A percentile compares a stretch with the other conserved stretches of the same genome.
Evolutionary conservation across 2,797 vertebrate genomes (phyloP).

Genomic region (Huso huso): DNA sequence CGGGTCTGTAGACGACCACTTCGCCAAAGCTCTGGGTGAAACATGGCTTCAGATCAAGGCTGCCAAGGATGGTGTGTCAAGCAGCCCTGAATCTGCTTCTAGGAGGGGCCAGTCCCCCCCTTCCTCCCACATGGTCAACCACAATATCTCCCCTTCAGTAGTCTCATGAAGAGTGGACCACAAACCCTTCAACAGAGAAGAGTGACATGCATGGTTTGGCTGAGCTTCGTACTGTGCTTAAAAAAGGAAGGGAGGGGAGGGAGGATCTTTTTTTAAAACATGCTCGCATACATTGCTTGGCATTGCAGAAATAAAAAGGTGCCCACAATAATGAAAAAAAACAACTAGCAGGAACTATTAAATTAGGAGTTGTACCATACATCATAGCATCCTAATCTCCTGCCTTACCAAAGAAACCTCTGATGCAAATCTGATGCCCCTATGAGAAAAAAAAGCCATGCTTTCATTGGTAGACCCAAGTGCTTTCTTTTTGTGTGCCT

Average conservation of each 20-base stretch:
- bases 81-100: constrained; percentile 69
- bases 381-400: constrained; percentile 49
- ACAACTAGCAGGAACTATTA: constrained; percentile 50
- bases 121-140: constrained; percentile 83
- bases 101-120: constrained; percentile 89
- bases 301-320: constrained; percentile 49
- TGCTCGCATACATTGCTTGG: constrained; percentile 61
- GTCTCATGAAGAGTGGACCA: constrained; percentile 70
- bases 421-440: constrained; percentile 31
- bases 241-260: constrained; percentile 45
- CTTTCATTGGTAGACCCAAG: constrained; percentile 9
- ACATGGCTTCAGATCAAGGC: constrained; percentile 97
- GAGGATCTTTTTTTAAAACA: constrained; percentile 36
- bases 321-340: constrained; percentile 48
- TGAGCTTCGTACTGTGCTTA: constrained; percentile 68
- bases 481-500: constrained; percentile 33
- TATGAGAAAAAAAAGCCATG: constrained; percentile 35
- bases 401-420: constrained; percentile 93
- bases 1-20: constrained; percentile 94
- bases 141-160: constrained; percentile 92
- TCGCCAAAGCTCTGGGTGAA: constrained; percentile 94
- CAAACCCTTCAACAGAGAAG: constrained; percentile 16
- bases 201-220: constrained; percentile 62
- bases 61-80: constrained; percentile 69
- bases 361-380: constrained; percentile 31